These are phyloP conservation scores for Drosophila parabipectinata DNA, from an alignment of 1,140 invertebrate genomes.

Conservation along the genomic window DNA sequence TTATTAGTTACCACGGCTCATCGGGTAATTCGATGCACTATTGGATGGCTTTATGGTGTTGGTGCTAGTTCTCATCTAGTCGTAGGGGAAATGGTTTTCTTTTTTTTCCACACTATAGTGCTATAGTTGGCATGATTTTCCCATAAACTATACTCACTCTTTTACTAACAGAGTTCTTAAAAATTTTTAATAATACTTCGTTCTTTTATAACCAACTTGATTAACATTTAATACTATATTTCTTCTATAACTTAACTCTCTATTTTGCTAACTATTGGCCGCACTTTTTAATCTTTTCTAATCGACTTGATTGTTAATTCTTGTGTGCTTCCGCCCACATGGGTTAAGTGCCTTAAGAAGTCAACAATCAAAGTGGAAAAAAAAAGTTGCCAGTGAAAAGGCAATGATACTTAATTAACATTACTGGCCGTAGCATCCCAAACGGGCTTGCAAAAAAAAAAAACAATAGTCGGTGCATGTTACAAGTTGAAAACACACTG, in stretches of 20 bases:
- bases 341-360: constrained; percentile 34
- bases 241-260: no score
- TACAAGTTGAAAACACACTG: constrained; percentile 32
- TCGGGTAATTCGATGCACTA: constrained; percentile 25
- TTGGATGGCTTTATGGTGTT: constrained; percentile 3
- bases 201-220: no score
- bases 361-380: constrained; percentile 47
- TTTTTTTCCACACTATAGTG: not conserved
- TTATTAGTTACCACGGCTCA: constrained; percentile 30
- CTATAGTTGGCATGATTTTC: constrained; percentile 32
- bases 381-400: constrained; percentile 40
- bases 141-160: constrained; percentile 15
- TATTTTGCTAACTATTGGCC: no score
- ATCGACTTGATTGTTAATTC: no score
- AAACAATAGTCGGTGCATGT: constrained; percentile 16
- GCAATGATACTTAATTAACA: constrained; percentile 4
- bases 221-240: no score
- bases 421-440: constrained; percentile 20
- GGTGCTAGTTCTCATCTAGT: constrained; percentile 23
- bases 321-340: constrained; percentile 25
- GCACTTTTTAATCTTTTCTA: no score
- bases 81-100: constrained; percentile 1
- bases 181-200: no score
- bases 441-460: constrained; percentile 24
- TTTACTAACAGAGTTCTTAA: not conserved